These are phyloP conservation scores for Aspidoscelis tigris DNA, from an alignment of 2,113 vertebrate species.

Conservation along the genomic window DNA sequence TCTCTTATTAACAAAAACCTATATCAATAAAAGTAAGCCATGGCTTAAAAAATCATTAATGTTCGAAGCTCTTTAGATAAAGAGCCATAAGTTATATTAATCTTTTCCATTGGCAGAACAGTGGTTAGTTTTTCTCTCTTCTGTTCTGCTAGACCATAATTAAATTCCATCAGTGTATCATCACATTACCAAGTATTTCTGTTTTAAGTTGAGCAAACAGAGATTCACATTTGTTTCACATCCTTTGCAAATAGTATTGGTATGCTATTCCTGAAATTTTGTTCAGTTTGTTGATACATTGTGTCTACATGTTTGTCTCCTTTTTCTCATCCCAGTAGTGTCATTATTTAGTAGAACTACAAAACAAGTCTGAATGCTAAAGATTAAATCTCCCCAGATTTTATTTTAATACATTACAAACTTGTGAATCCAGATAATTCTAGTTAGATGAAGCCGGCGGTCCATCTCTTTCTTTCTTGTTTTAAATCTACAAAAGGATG, in stretches of 20 bases:
- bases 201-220: constrained; percentile 21
- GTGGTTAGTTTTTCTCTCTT: constrained; percentile 36
- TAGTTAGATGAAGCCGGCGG: neutral
- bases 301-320: neutral
- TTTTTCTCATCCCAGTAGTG: constrained; percentile 24
- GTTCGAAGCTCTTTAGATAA: constrained; percentile 33
- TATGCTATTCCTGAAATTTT: neutral
- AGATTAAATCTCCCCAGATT: neutral
- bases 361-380: constrained; percentile 11
- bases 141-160: constrained; percentile 14
- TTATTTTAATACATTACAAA: neutral
- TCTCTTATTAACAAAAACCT: constrained; percentile 37
- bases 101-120: constrained; percentile 35
- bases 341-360: neutral
- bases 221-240: constrained; percentile 2
- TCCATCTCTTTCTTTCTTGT: neutral
- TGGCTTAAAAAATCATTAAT: constrained; percentile 14
- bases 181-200: constrained; percentile 30
- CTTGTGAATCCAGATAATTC: neutral
- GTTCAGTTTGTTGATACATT: constrained; percentile 4
- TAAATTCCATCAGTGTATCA: neutral
- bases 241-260: neutral
- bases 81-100: constrained; percentile 18
- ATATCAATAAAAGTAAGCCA: constrained; percentile 12
- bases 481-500: no score